Percentiles rank a stretch among this genome's conserved stretches.
Evolutionary conservation across 2,888 invertebrate species (phyloP).

Genomic region (Dione juno): DNA sequence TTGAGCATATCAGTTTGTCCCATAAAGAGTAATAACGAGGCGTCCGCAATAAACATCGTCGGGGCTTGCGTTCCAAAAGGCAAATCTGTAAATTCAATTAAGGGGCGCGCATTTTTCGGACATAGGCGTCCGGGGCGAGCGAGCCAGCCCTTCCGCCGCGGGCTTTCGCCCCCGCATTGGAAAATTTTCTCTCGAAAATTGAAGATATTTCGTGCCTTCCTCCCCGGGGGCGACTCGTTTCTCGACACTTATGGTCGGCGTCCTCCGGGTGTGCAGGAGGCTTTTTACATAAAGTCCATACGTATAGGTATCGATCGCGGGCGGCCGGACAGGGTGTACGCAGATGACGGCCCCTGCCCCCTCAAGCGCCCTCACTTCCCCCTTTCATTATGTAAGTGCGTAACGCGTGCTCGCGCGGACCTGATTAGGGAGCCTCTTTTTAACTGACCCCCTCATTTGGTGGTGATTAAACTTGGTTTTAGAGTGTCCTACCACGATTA

Average conservation of each 20-base stretch:
- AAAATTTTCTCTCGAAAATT: conserved; percentile 84
- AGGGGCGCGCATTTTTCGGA: conserved; percentile 81
- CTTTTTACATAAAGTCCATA: conserved; percentile 84
- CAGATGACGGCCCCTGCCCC: conserved; percentile 78
- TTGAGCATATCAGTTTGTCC: conserved; percentile 55
- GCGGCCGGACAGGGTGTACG: conserved; percentile 82
- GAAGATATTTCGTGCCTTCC: conserved; percentile 82
- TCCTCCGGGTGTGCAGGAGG: conserved; percentile 82
- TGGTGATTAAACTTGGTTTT: conserved; percentile 81
- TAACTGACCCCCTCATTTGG: conserved; percentile 81
- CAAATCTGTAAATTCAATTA: conserved; percentile 83
- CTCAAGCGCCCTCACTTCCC: conserved; percentile 70
- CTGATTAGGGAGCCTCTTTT: conserved; percentile 82
- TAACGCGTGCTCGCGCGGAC: conserved; percentile 83
- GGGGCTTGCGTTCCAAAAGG: conserved; percentile 75
- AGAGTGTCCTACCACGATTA: conserved; percentile 69
- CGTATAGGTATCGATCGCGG: conserved; percentile 83
- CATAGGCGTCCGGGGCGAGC: conserved; percentile 71
- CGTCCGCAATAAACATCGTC: conserved; percentile 66
- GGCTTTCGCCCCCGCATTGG: conserved; percentile 80
- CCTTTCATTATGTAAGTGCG: conserved; percentile 84
- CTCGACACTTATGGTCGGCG: conserved; percentile 83
- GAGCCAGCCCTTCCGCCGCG: conserved; percentile 79
- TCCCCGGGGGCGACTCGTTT: conserved; percentile 81
- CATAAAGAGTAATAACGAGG: conserved; percentile 70